Base-by-base conservation (phyloP, 2,888 invertebrate species). In the Drepanosiphum platanoidis region DNA sequence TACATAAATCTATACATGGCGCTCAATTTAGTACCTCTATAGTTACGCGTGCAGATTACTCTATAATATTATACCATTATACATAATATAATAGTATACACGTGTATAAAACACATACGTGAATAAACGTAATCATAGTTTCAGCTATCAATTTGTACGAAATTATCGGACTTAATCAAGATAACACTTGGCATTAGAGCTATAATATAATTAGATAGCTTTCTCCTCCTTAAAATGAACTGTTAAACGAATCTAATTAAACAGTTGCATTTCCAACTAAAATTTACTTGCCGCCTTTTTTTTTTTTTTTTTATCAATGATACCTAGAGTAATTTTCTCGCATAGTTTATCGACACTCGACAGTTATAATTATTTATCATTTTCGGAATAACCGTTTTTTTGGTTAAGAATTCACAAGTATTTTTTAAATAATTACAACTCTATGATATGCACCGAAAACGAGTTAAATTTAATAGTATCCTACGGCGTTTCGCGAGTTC, bases 161-260 rank as follows among this genome's bases (percentile, higher is more conserved):
- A 52, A 80, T 34, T 58, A 70, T 52, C 32, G n/a, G 15, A 36
- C 30, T 79, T 52, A 79, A 70, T 70, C 70, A 70, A 80, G 52
- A 70, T 70, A 68, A 52, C 34, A 66, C n/a, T 42, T 9, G 4
- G n/a, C 58, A 66, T 46, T 27, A 75, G n/a, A n/a, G n/a, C n/a
- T n/a, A n/a, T n/a, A 9, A 8, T 66, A 34, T 70, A 80, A 70
- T 80, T 58, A 27, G 52, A 68, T 34, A 8, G 36, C 27, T 77
- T 75, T 75, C 36, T 75, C 36, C 34, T 8, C 8, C 22, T n/a
- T n/a, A 27, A 75, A 27, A 27, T 34, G 22, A 34, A 75, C 58
- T 78, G 30, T 18, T 9, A 3, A 77, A 39, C 27, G 61, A n/a
- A n/a, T 39, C 77, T 13, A 32, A 78, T 78, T 64, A 32, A 42